Base-by-base conservation (phyloP, 2,888 invertebrate species). In the Drosophila siamana region DNA sequence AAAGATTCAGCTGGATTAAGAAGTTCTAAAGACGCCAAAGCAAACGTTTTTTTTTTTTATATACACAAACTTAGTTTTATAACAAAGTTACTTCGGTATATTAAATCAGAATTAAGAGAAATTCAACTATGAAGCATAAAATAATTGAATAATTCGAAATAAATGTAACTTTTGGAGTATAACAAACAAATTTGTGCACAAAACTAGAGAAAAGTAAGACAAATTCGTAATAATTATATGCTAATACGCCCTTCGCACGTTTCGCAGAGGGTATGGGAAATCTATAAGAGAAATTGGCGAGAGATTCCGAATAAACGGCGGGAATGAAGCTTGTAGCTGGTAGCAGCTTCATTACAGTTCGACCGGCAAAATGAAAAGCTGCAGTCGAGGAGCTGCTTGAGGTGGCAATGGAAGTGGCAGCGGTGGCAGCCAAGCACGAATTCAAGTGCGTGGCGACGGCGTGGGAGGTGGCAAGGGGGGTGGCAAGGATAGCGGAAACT, bases 291-390 rank as follows among this genome's bases (percentile, higher is more conserved):
- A 43, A 22, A 43, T 16, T 22, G 43, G 48, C 28, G 48, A 33
- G 33, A 30, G 48, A 16, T 13, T 7, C 28, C 13, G 48, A 30
- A 15, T 13, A 28, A 15, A 11, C 26, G 48, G 30, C 28, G 13
- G 9, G 19, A 28, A 36, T 36, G 36, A 36, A 36, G 36, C 36
- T 36, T 36, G 36, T 13, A 36, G 30, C 28, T 50, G 16, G n/a
- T 44, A 46, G 24, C 46, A 40, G 51, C 33, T 51, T 59, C 46
- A 51, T 52, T 68, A 33, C 48, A 30, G 69, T 50, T 69, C 48
- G 48, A 54, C 44, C 61, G 61, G 44, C 50, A 69, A 69, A 61
- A 26, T 57, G 48, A 50, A 57, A 44, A 33, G 28, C 38, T 30
- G 28, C 22, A 28, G 9, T 19, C n/a, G 9, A 19, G 19, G 19